Percentiles rank a stretch among this genome's conserved stretches.
These are phyloP conservation scores for Leucophenga montana DNA, from an alignment of 2,888 invertebrate genomes.

Conservation along the genomic window DNA sequence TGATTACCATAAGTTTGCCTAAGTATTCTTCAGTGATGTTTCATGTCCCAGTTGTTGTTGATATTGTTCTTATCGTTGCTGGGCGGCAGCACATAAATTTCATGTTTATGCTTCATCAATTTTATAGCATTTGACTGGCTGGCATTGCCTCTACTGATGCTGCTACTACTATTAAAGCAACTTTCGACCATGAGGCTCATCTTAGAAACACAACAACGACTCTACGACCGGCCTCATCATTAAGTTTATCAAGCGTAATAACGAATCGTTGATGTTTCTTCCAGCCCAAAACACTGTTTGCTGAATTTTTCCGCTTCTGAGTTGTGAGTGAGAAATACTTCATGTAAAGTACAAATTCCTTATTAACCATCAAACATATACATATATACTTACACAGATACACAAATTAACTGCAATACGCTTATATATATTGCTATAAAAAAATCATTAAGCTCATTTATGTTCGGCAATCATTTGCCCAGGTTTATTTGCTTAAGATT, in stretches of 20 bases:
- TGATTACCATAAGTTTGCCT: slow-evolving; percentile 24
- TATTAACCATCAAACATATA: no score
- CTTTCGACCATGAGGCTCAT: neutral
- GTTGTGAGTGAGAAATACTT: no score
- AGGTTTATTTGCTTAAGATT: slow-evolving; percentile 24
- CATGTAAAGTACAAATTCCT: no score
- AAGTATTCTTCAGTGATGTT: neutral
- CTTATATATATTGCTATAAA: slow-evolving; percentile 13
- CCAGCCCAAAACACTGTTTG: no score
- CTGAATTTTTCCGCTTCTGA: no score
- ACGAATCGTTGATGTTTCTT: neutral
- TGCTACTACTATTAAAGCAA: neutral
- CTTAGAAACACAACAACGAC: no score
- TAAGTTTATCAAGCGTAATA: slow-evolving; percentile 24
- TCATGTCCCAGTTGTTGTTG: neutral
- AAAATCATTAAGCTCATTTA: slow-evolving; percentile 22
- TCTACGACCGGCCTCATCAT: slow-evolving; percentile 12
- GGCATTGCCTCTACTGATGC: neutral
- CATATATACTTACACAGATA: neutral
- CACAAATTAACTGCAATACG: neutral
- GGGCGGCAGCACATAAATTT: slow-evolving; percentile 14
- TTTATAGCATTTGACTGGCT: slow-evolving; percentile 16
- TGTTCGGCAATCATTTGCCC: slow-evolving; percentile 23
- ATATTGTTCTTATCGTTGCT: neutral
- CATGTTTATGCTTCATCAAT: slow-evolving; percentile 25